phyloP scores from a whole-genome alignment of 2,888 invertebrate genomes.

The Trisateles emortualis region DNA sequence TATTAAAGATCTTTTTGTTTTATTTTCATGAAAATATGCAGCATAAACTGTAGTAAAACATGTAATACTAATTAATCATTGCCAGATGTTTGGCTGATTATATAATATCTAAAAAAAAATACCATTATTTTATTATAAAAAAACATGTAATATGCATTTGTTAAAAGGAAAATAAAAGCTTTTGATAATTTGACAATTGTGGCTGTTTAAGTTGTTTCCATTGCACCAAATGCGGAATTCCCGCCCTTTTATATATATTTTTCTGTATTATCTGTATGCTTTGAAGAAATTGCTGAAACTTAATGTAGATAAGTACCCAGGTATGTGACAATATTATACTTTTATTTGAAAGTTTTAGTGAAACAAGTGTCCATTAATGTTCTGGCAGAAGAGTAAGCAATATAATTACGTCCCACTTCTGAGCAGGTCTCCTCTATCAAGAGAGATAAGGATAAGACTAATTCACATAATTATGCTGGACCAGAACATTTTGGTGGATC shows the following conservation, averaged over 20 bases:
- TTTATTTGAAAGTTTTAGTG: too few relatives aligned
- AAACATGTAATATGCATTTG: conserved; percentile 44
- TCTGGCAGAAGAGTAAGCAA: too few relatives aligned
- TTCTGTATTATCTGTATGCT: not conserved
- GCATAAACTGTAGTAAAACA: conserved; percentile 16
- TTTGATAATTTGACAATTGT: conserved; percentile 22
- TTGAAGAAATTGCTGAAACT: not conserved
- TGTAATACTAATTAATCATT: conserved; percentile 18
- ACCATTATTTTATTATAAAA: too few relatives aligned
- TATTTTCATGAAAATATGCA: conserved; percentile 35
- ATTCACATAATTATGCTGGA: too few relatives aligned
- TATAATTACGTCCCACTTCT: too few relatives aligned
- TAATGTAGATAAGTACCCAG: too few relatives aligned
- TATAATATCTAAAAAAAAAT: conserved; percentile 10
- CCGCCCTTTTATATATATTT: conserved; percentile 16
- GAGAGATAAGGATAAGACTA: too few relatives aligned
- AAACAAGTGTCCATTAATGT: too few relatives aligned
- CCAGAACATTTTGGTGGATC: too few relatives aligned
- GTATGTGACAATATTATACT: too few relatives aligned
- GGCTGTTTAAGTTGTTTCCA: conserved; percentile 20
- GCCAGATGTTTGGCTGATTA: conserved; percentile 24
- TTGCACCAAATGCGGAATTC: conserved; percentile 18
- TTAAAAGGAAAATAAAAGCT: conserved; percentile 32
- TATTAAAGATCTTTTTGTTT: conserved; percentile 59
- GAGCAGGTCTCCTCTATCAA: too few relatives aligned